A percentile compares a stretch with the other conserved stretches of the same genome.
phyloP scores from a whole-genome alignment of 1,140 invertebrate species.

The Agrypnia vestita region DNA sequence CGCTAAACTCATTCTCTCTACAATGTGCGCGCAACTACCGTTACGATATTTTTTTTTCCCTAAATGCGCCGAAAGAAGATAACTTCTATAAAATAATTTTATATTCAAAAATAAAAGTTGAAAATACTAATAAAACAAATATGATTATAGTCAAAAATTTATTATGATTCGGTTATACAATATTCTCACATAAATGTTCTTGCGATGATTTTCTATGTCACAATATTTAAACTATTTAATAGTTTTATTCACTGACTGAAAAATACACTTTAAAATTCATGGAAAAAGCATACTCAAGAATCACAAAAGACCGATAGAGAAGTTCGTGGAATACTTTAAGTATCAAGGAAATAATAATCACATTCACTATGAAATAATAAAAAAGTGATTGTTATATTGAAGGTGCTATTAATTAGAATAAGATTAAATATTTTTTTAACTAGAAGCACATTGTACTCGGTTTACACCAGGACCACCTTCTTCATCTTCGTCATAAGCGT shows the following conservation, averaged over 20 bases:
- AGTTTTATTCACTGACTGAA: slow-evolving; percentile 6
- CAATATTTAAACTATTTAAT: slow-evolving; percentile 24
- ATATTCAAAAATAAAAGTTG: not conserved
- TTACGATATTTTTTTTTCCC: too few species aligned
- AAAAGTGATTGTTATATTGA: slow-evolving; percentile 26
- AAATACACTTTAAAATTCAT: slow-evolving; percentile 11
- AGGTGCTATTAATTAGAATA: slow-evolving; percentile 40
- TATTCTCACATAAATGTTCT: slow-evolving; percentile 32
- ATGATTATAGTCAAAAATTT: slow-evolving; percentile 42
- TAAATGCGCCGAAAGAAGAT: too few species aligned
- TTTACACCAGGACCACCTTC: slow-evolving; percentile 77
- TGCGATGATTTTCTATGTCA: slow-evolving; percentile 13
- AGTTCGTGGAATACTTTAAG: slow-evolving; percentile 42
- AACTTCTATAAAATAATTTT: too few species aligned
- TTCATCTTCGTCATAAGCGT: slow-evolving; percentile 86
- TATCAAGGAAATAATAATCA: slow-evolving; percentile 40
- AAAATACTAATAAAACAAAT: slow-evolving; percentile 28
- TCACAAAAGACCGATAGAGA: slow-evolving; percentile 35
- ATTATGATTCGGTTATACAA: slow-evolving; percentile 29
- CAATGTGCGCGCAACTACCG: too few species aligned
- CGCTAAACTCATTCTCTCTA: too few species aligned
- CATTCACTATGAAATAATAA: slow-evolving; percentile 41
- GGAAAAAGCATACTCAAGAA: slow-evolving; percentile 2
- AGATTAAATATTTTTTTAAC: slow-evolving; percentile 74
- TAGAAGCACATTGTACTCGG: slow-evolving; percentile 91